Conservation (phyloP, 2,888 invertebrate genomes). For the Volucella bombylans region DNA sequence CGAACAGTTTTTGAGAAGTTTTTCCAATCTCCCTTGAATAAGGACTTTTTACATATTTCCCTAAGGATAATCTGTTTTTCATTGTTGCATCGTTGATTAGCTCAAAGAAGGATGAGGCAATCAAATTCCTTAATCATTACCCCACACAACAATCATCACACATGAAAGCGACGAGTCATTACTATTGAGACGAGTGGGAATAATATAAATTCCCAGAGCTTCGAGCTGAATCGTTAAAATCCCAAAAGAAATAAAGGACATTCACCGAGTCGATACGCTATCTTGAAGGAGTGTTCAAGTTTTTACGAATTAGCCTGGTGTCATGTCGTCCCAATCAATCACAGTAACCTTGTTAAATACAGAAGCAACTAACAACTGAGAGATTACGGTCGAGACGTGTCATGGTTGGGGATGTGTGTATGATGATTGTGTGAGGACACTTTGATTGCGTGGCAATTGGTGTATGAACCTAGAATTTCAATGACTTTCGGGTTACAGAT, state of each 20-base stretch:
- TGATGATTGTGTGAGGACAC: conserved; percentile 27
- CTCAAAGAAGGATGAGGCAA: neutral
- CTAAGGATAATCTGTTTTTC: conserved; percentile 1
- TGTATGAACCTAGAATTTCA: conserved; percentile 41
- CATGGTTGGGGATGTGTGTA: conserved; percentile 12
- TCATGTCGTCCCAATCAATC: conserved; percentile 65
- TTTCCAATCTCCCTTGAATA: neutral
- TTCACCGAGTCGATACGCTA: neutral
- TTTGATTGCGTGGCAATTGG: conserved; percentile 25
- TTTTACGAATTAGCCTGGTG: conserved; percentile 55
- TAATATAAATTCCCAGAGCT: neutral
- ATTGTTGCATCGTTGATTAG: conserved; percentile 3
- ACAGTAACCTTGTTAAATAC: conserved; percentile 46
- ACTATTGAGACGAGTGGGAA: neutral
- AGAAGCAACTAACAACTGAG: neutral
- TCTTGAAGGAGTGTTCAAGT: conserved; percentile 20
- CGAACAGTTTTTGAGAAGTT: neutral
- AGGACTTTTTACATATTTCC: conserved; percentile 23
- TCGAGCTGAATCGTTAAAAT: conserved; percentile 31
- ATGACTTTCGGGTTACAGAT: neutral
- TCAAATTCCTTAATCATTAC: conserved; percentile 54
- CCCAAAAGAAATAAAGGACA: conserved; percentile 45
- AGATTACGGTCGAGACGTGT: conserved; percentile 2
- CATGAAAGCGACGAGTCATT: conserved; percentile 61
- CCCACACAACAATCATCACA: conserved; percentile 46